Percentiles rank a stretch among this genome's conserved stretches.
phyloP scores from a whole-genome alignment of 2,113 vertebrate species.

The Uropsilus gracilis region DNA sequence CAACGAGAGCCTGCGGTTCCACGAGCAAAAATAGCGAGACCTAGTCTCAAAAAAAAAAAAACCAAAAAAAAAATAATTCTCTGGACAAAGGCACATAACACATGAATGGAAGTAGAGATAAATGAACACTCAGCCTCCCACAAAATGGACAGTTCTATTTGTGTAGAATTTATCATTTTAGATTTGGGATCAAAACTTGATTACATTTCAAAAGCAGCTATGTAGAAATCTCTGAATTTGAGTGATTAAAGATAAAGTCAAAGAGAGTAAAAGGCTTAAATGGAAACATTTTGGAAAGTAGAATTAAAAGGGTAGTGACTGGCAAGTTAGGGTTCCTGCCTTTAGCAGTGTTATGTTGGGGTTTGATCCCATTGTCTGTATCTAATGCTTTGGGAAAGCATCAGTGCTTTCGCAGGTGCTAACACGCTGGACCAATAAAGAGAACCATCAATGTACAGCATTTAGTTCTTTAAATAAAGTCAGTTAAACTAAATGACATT shows the following conservation, averaged over 20 bases:
- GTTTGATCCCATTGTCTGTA: neutral
- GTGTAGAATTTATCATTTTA: neutral
- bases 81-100: neutral
- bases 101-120: neutral
- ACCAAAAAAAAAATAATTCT: neutral
- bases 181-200: conserved; percentile 13
- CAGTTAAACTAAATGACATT: neutral
- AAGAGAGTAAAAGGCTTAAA: neutral
- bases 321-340: neutral
- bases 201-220: conserved; percentile 31
- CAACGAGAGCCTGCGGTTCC: too few species aligned
- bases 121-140: neutral
- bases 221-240: conserved; percentile 24
- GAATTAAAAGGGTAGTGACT: neutral
- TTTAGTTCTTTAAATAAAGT: conserved; percentile 32
- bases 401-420: neutral
- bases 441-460: neutral
- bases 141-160: neutral
- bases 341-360: neutral
- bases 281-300: neutral
- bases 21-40: too few species aligned
- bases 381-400: neutral
- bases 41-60: too few species aligned
- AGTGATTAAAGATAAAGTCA: neutral
- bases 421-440: neutral